phyloP scores from a whole-genome alignment of 2,113 vertebrate species.

The Pedetes capensis region DNA sequence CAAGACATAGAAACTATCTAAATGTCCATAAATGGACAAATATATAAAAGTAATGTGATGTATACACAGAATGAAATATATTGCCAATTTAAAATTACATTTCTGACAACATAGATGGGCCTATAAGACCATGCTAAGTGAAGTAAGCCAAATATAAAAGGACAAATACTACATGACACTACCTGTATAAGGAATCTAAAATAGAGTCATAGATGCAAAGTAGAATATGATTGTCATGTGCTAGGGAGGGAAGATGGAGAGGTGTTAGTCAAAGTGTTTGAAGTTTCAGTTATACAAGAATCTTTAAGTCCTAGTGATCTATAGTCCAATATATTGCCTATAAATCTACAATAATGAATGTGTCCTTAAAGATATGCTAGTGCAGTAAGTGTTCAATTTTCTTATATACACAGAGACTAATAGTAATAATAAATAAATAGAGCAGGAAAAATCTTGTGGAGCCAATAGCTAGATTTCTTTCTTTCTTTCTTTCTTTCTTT shows the following conservation, averaged over 20 bases:
- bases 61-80: neutral
- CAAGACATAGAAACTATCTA: too few relatives aligned
- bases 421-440: neutral
- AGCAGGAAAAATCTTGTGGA: neutral
- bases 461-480: too few relatives aligned
- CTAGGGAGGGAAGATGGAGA: neutral
- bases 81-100: too few relatives aligned
- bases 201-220: neutral
- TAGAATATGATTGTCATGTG: neutral
- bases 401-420: neutral
- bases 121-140: too few relatives aligned
- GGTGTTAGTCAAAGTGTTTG: neutral
- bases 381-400: neutral
- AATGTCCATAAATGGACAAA: neutral
- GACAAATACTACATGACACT: neutral
- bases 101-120: neutral
- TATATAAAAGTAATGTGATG: too few relatives aligned
- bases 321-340: neutral
- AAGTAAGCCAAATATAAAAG: too few relatives aligned
- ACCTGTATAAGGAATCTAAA: neutral
- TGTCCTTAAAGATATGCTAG: neutral
- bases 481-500: too few relatives aligned
- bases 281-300: neutral
- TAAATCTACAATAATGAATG: neutral
- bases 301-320: neutral